A percentile compares a stretch with the other conserved stretches of the same genome.
phyloP scores from a whole-genome alignment of 2,113 vertebrate species.

The Geococcyx californianus region DNA sequence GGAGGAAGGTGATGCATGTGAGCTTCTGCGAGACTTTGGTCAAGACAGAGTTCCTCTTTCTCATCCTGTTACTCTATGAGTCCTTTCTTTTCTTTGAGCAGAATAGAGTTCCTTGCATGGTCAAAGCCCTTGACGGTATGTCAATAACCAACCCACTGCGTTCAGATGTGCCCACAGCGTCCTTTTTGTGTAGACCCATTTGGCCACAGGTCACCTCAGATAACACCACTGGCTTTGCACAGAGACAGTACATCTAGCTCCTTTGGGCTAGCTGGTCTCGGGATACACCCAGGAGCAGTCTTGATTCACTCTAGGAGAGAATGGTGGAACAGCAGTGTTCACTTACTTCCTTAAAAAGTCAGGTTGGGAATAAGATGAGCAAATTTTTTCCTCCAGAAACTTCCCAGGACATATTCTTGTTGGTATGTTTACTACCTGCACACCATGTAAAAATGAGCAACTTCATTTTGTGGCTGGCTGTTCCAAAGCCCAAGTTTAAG shows the following conservation, averaged over 20 bases:
- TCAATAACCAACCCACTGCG: not conserved
- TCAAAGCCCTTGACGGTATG: not conserved
- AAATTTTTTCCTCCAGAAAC: not conserved
- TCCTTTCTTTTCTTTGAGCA: not conserved
- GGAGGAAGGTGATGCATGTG: not conserved
- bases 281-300: not conserved
- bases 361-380: not conserved
- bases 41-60: not conserved
- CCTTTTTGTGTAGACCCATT: not conserved
- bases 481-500: not conserved
- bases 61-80: not conserved
- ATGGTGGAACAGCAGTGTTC: not conserved
- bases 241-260: not conserved
- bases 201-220: not conserved
- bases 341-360: not conserved
- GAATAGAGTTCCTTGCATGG: accelerated
- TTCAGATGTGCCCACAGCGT: not conserved
- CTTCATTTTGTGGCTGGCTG: not conserved
- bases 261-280: not conserved
- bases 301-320: not conserved
- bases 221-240: not conserved
- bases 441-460: accelerated
- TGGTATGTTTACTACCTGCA: accelerated
- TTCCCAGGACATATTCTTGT: not conserved
- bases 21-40: not conserved